These are phyloP conservation scores for Guaruba guarouba DNA, from an alignment of 2,113 vertebrate species.

Conservation along the genomic window DNA sequence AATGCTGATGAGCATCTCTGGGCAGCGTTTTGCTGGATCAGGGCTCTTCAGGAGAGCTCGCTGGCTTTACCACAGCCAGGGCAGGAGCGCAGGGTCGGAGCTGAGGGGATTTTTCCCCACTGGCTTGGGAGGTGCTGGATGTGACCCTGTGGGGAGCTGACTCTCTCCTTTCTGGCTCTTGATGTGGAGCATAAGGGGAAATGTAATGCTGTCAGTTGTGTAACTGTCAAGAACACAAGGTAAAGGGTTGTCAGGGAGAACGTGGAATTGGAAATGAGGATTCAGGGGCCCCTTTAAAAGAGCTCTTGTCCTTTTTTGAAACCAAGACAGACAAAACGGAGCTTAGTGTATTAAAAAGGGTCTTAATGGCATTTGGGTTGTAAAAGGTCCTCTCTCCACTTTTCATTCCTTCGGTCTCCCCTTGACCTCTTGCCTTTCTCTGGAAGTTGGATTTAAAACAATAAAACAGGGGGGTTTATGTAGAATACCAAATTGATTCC, in stretches of 20 bases:
- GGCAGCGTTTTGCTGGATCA: accelerated
- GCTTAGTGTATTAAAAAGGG: neutral
- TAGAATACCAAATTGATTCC: neutral
- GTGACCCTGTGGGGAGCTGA: accelerated
- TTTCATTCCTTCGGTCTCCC: slow-evolving; percentile 3
- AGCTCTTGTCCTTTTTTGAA: slow-evolving; percentile 1
- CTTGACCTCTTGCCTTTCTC: slow-evolving; percentile 31
- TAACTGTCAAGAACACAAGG: slow-evolving; percentile 9
- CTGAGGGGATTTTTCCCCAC: accelerated
- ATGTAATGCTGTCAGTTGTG: neutral
- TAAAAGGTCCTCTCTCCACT: neutral
- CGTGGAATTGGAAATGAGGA: slow-evolving; percentile 45
- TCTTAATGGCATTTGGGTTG: neutral
- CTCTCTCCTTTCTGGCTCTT: neutral
- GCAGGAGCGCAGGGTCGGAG: accelerated
- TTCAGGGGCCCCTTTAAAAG: neutral
- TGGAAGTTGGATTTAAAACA: slow-evolving; percentile 45
- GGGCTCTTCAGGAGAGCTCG: neutral
- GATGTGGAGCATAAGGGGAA: neutral
- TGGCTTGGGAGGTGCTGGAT: neutral
- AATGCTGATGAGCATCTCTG: neutral
- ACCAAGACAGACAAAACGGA: neutral
- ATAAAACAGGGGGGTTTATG: neutral
- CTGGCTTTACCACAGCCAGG: accelerated
- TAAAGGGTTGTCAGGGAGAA: slow-evolving; percentile 27